These are phyloP conservation scores for Chionodraco myersi DNA, from an alignment of 2,113 vertebrate species.

Conservation along the genomic window DNA sequence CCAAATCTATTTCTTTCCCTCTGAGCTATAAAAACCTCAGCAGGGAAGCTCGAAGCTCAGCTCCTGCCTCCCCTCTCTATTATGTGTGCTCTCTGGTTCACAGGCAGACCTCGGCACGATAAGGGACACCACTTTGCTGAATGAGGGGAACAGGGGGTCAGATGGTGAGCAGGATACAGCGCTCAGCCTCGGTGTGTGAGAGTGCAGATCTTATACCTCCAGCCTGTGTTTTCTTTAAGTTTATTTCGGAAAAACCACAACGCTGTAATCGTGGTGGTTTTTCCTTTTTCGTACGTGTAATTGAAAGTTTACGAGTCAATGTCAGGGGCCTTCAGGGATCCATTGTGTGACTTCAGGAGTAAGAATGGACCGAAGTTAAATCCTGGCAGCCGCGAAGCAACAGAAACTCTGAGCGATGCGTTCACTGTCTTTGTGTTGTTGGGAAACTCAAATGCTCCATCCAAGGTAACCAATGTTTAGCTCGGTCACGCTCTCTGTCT, in stretches of 20 bases:
- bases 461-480: constrained; percentile 14
- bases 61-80: background rate
- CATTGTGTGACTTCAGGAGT: constrained; percentile 44
- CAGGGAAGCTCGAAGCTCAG: background rate
- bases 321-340: constrained; percentile 13
- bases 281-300: constrained; percentile 42
- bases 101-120: constrained; percentile 55
- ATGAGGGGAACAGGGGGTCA: constrained; percentile 67
- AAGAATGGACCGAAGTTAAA: constrained; percentile 28
- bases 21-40: constrained; percentile 37
- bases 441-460: constrained; percentile 1
- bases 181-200: background rate
- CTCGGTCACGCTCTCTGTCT: background rate
- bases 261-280: constrained; percentile 51
- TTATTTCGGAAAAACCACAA: constrained; percentile 67
- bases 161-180: constrained; percentile 64
- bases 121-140: constrained; percentile 60
- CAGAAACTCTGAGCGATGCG: background rate
- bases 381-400: constrained; percentile 37
- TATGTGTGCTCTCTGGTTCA: constrained; percentile 68
- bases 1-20: constrained; percentile 16
- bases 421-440: background rate
- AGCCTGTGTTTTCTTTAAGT: constrained; percentile 50
- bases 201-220: constrained; percentile 37
- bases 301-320: constrained; percentile 59